Percentiles rank a stretch among this genome's conserved stretches.
These are phyloP conservation scores for Akabosia matsudoensis DNA, from an alignment of 1,140 invertebrate species.

Conservation along the genomic window DNA sequence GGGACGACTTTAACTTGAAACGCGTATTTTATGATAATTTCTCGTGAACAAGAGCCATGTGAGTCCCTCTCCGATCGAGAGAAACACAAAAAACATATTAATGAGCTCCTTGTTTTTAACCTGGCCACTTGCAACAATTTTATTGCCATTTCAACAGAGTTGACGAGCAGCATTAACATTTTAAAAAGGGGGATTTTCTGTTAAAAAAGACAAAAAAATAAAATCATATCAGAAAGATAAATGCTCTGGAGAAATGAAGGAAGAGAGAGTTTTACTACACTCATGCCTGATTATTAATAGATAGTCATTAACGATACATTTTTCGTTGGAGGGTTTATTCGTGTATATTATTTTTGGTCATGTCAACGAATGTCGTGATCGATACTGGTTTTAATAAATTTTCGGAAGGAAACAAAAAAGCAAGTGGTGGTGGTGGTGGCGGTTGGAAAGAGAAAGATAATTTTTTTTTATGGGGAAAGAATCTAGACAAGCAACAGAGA, in stretches of 20 bases:
- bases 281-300: constrained; percentile 17
- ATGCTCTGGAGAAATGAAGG: neutral
- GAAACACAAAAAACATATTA: too few relatives aligned
- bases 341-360: too few relatives aligned
- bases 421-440: neutral
- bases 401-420: neutral
- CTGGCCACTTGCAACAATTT: too few relatives aligned
- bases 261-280: too few relatives aligned
- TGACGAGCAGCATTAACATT: too few relatives aligned
- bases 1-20: constrained; percentile 19
- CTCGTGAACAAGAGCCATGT: too few relatives aligned
- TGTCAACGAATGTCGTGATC: too few relatives aligned
- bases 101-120: neutral
- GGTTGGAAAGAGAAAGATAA: neutral
- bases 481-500: too few relatives aligned
- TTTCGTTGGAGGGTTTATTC: constrained; percentile 21
- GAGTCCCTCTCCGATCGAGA: too few relatives aligned
- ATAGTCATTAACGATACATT: constrained; percentile 22
- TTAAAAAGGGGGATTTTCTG: neutral
- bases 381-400: neutral
- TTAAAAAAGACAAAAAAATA: neutral
- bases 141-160: too few relatives aligned
- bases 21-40: constrained; percentile 17
- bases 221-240: neutral
- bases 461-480: neutral